phyloP scores from a whole-genome alignment of 2,113 vertebrate genomes.

The Seriola quinqueradiata region DNA sequence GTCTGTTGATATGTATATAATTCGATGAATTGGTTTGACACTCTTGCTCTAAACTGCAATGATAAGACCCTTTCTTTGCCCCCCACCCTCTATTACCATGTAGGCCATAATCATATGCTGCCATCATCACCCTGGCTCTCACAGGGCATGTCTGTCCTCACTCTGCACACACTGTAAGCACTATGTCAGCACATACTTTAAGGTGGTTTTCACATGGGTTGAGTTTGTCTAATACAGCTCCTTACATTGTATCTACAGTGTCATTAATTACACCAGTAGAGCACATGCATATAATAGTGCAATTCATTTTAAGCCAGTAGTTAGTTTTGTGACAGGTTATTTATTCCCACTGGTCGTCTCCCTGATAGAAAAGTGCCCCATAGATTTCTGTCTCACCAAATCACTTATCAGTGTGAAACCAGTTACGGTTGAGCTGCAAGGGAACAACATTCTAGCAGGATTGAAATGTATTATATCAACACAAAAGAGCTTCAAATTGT shows the following conservation, averaged over 20 bases:
- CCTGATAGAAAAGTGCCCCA: conserved; percentile 5
- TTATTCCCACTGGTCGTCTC: conserved; percentile 10
- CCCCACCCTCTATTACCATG: conserved; percentile 1
- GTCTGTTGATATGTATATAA: conserved; percentile 56
- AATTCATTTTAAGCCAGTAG: conserved; percentile 35
- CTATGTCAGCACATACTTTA: conserved; percentile 55
- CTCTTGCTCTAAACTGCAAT: conserved; percentile 47
- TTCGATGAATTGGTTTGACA: conserved; percentile 72
- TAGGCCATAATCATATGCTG: conserved; percentile 32
- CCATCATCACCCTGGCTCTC: conserved; percentile 40
- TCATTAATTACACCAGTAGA: conserved; percentile 47
- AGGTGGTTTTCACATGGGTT: conserved; percentile 52
- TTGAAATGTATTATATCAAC: conserved; percentile 7
- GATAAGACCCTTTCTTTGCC: conserved; percentile 25
- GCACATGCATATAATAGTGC: conserved; percentile 24
- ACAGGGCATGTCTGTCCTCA: conserved; percentile 63
- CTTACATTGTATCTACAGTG: conserved; percentile 44
- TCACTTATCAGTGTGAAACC: background rate
- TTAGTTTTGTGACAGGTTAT: conserved; percentile 36
- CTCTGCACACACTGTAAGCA: conserved; percentile 65
- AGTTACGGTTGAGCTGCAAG: conserved; percentile 13
- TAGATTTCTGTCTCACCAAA: conserved; percentile 19
- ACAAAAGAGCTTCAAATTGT: conserved; percentile 22
- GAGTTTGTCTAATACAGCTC: conserved; percentile 37
- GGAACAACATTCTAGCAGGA: background rate